phyloP scores from a whole-genome alignment of 2,797 vertebrate species.

The Chaenodraco wilsoni region DNA sequence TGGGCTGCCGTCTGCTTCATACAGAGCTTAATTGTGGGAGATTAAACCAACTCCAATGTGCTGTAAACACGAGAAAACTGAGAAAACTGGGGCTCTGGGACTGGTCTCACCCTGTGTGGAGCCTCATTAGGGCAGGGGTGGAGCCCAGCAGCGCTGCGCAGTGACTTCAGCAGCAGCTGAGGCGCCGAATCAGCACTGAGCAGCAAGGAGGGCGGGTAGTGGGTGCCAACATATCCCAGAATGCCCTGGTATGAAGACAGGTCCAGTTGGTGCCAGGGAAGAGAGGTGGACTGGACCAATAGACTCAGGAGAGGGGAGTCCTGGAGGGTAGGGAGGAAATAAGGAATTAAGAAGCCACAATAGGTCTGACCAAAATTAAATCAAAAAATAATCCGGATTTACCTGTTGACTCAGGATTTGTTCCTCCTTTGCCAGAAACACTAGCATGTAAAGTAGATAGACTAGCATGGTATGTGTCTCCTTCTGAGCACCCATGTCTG shows the following conservation, averaged over 20 bases:
- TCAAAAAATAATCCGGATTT: constrained; percentile 46
- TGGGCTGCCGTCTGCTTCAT: background rate
- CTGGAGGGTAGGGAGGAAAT: constrained; percentile 71
- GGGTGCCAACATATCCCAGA: constrained; percentile 90
- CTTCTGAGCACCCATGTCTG: constrained; percentile 42
- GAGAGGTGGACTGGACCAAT: constrained; percentile 90
- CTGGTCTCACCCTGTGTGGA: constrained; percentile 81
- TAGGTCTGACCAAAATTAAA: background rate
- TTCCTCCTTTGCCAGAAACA: constrained; percentile 94
- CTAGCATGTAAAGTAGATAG: constrained; percentile 94
- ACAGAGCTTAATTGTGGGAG: background rate
- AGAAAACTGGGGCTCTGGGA: background rate
- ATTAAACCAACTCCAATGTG: background rate
- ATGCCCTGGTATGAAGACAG: constrained; percentile 90
- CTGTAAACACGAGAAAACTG: background rate
- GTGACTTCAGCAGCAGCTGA: constrained; percentile 88
- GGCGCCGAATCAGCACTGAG: constrained; percentile 85
- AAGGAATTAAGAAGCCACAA: background rate
- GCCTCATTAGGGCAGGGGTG: constrained; percentile 79
- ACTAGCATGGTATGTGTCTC: constrained; percentile 90
- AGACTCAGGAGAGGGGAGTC: constrained; percentile 91
- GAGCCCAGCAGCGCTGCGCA: constrained; percentile 92
- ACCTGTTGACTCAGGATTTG: constrained; percentile 87
- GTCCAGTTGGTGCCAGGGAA: constrained; percentile 95
- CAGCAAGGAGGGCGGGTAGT: constrained; percentile 91